Evolutionary conservation across 2,888 invertebrate species (phyloP).

Genomic region (Eupsilia transversa): DNA sequence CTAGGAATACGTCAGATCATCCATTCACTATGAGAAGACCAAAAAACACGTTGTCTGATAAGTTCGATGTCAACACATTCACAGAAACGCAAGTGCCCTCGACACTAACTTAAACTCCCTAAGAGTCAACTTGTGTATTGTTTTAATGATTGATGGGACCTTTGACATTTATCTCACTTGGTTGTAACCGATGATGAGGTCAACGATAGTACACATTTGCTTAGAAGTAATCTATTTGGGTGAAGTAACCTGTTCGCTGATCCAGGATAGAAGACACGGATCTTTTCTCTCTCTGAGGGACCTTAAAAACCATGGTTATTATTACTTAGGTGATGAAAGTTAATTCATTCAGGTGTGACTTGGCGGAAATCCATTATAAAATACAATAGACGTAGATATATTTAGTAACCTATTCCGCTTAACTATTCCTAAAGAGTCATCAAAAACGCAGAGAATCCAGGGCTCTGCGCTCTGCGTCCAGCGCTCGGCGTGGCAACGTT

Average conservation of each 20-base stretch:
- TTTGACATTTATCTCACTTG: background rate
- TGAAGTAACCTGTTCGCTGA: background rate
- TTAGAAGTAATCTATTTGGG: background rate
- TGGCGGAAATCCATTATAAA: too few relatives aligned
- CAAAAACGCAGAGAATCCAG: too few relatives aligned
- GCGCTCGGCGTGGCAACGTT: too few relatives aligned
- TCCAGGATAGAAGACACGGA: background rate
- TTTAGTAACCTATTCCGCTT: too few relatives aligned
- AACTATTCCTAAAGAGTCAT: too few relatives aligned
- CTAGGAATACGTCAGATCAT: background rate
- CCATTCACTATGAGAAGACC: background rate
- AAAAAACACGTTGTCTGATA: background rate
- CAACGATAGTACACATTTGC: background rate
- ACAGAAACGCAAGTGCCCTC: too few relatives aligned
- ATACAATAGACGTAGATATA: too few relatives aligned
- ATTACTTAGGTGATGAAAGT: background rate
- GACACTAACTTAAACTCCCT: background rate
- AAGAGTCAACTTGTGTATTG: background rate
- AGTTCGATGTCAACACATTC: background rate
- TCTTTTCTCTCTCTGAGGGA: background rate
- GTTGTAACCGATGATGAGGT: background rate
- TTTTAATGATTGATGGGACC: background rate
- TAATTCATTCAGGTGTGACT: too few relatives aligned
- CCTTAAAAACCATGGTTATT: background rate
- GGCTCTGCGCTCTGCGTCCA: too few relatives aligned